Percentiles rank a stretch among this genome's conserved stretches.
Conservation (phyloP, 2,113 vertebrate genomes). For the Trematocara variabile region DNA sequence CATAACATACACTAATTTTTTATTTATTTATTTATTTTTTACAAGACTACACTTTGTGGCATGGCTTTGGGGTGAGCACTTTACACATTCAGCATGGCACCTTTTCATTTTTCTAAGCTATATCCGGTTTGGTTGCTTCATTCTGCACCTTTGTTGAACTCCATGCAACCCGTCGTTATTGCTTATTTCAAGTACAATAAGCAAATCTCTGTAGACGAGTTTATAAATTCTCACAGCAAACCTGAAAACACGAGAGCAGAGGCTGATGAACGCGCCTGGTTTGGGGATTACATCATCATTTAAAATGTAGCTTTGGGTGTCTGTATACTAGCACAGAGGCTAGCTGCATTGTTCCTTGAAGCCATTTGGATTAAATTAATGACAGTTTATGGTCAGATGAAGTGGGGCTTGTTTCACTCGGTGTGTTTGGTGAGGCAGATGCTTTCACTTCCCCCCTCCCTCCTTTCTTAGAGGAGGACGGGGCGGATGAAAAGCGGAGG, state of each 20-base stretch:
- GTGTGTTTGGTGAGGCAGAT: slow-evolving; percentile 8
- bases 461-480: slow-evolving; percentile 62
- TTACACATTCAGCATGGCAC: not conserved
- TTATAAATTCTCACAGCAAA: not conserved
- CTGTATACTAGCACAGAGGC: not conserved
- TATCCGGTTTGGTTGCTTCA: not conserved
- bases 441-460: not conserved
- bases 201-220: not conserved
- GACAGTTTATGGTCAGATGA: not conserved
- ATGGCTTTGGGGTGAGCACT: not conserved
- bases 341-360: not conserved
- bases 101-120: not conserved
- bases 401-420: not conserved
- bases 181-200: not conserved
- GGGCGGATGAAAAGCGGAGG: slow-evolving; percentile 13
- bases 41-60: not conserved
- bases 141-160: not conserved
- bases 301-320: not conserved
- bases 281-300: not conserved
- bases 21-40: not conserved
- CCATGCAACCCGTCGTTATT: not conserved
- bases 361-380: not conserved
- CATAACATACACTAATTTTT: not conserved
- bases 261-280: not conserved
- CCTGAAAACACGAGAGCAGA: not conserved